A percentile compares a stretch with the other conserved stretches of the same genome.
phyloP scores from a whole-genome alignment of 2,797 vertebrate genomes.

The Pogoniulus pusillus region DNA sequence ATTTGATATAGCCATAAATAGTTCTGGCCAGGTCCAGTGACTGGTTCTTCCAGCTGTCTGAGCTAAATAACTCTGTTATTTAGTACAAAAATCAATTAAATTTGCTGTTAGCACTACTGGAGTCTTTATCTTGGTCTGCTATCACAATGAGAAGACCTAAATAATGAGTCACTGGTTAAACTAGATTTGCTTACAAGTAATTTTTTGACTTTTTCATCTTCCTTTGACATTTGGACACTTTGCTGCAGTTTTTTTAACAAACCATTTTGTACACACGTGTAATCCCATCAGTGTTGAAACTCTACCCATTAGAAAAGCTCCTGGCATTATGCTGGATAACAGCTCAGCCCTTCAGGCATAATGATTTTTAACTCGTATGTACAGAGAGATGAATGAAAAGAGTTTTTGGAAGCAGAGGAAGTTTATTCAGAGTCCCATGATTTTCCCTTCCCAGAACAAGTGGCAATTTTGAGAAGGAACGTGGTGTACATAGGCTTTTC shows the following conservation, averaged over 20 bases:
- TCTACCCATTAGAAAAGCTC: background rate
- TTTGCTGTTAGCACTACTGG: background rate
- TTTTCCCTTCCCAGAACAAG: background rate
- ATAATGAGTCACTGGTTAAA: background rate
- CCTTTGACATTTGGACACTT: background rate
- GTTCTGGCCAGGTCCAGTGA: background rate
- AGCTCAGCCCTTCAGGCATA: background rate
- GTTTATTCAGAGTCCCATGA: background rate
- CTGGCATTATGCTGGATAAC: background rate
- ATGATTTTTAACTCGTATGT: background rate
- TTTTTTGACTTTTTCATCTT: background rate
- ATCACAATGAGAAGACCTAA: background rate
- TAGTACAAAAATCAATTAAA: background rate
- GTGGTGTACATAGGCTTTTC: background rate
- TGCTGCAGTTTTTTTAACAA: background rate
- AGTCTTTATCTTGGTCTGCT: background rate
- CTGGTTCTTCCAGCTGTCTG: background rate
- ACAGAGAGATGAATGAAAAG: background rate
- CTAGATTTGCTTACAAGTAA: background rate
- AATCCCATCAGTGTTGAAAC: background rate
- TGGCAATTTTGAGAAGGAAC: background rate
- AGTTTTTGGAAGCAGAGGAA: rapidly evolving
- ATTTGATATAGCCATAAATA: background rate
- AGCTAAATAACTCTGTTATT: background rate
- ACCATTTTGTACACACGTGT: background rate